Conservation (phyloP, 2,113 vertebrate species). For the Scolopax mira region DNA sequence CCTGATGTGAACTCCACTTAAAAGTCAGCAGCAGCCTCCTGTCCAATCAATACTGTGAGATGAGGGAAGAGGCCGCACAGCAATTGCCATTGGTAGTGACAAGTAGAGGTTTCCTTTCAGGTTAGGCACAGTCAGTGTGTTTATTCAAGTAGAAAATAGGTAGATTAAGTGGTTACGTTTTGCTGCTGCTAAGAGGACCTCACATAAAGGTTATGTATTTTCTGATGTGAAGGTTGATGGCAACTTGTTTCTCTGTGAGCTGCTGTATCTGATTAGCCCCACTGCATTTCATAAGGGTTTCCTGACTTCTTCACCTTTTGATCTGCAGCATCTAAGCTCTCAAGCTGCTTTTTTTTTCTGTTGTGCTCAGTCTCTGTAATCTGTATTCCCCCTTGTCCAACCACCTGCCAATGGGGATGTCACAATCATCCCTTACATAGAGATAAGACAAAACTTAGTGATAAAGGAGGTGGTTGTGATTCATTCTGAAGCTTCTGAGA, state of each 20-base stretch:
- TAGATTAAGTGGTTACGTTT: not conserved
- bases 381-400: not conserved
- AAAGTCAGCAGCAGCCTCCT: not conserved
- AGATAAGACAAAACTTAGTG: not conserved
- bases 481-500: not conserved
- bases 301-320: not conserved
- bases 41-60: not conserved
- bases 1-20: not conserved
- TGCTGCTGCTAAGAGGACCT: not conserved
- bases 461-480: not conserved
- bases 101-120: not conserved
- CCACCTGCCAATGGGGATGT: not conserved
- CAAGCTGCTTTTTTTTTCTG: not conserved
- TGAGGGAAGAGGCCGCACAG: not conserved
- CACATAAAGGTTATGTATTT: not conserved
- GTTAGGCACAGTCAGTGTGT: not conserved
- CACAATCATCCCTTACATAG: not conserved
- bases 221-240: not conserved
- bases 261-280: not conserved
- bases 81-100: not conserved
- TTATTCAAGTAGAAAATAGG: not conserved
- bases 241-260: not conserved
- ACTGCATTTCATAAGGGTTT: not conserved
- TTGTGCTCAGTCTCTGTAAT: not conserved
- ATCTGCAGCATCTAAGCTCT: not conserved